Percentiles rank a stretch among this genome's conserved stretches.
phyloP scores from a whole-genome alignment of 2,888 invertebrate genomes.

The Mermis nigrescens region DNA sequence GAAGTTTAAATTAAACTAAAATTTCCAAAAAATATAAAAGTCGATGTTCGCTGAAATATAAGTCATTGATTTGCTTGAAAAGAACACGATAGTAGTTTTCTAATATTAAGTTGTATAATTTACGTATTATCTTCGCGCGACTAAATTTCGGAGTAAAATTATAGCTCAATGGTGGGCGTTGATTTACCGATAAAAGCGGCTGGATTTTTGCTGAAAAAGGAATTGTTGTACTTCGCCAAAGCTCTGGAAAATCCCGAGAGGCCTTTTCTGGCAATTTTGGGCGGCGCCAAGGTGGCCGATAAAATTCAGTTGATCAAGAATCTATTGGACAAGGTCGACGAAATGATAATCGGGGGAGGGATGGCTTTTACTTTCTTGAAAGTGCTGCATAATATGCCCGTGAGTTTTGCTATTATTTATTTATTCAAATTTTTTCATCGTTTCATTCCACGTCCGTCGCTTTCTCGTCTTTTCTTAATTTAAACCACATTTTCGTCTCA shows the following conservation, averaged over 20 bases:
- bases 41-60: too few species aligned
- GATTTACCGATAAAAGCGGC: slow-evolving; percentile 73
- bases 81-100: too few species aligned
- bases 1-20: too few species aligned
- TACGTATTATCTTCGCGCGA: too few species aligned
- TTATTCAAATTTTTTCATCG: too few species aligned
- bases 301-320: slow-evolving; percentile 96
- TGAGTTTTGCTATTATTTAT: too few species aligned
- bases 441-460: too few species aligned
- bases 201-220: slow-evolving; percentile 87
- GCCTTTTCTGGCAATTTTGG: slow-evolving; percentile 92
- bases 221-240: slow-evolving; percentile 87
- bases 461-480: too few species aligned
- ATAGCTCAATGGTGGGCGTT: slow-evolving; percentile 87
- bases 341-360: slow-evolving; percentile 98
- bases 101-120: too few species aligned
- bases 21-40: too few species aligned
- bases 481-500: too few species aligned
- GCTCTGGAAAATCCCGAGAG: slow-evolving; percentile 83
- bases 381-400: slow-evolving; percentile 67
- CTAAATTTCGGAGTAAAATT: slow-evolving; percentile 10
- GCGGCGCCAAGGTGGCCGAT: slow-evolving; percentile 96
- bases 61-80: too few species aligned
- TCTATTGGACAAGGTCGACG: slow-evolving; percentile 84
- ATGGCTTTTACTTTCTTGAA: slow-evolving; percentile 99